Percentiles rank a stretch among this genome's conserved stretches.
Evolutionary conservation across 2,113 vertebrate species (phyloP).

Genomic region (Redunca redunca): DNA sequence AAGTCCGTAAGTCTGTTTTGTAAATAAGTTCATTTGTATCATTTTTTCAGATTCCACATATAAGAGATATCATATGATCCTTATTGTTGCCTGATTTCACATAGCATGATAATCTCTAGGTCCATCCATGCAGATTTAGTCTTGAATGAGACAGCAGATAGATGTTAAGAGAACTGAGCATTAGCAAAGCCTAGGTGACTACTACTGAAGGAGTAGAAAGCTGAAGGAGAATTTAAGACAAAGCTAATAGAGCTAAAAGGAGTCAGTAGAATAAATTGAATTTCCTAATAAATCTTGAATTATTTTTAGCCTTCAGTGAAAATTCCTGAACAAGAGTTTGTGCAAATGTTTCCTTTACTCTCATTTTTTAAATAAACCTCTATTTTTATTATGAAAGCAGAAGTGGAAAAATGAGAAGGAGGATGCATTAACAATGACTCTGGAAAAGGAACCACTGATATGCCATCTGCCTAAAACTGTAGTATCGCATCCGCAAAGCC

Average conservation of each 20-base stretch:
- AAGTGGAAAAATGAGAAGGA: slow-evolving; percentile 42
- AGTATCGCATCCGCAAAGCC: not conserved
- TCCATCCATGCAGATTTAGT: not conserved
- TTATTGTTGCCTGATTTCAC: not conserved
- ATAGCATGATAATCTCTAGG: not conserved
- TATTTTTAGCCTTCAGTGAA: not conserved
- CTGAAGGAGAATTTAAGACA: not conserved
- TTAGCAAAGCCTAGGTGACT: not conserved
- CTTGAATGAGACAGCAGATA: not conserved
- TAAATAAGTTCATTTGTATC: not conserved
- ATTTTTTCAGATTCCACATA: not conserved
- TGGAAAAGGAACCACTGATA: not conserved
- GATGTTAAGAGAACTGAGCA: not conserved
- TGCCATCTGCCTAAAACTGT: not conserved
- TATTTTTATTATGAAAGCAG: slow-evolving; percentile 39
- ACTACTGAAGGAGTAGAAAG: not conserved
- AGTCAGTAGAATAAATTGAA: not conserved
- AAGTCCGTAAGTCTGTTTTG: not conserved
- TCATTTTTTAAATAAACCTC: not conserved
- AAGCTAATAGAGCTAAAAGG: not conserved
- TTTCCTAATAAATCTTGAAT: not conserved
- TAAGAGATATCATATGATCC: not conserved
- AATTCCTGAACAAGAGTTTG: not conserved
- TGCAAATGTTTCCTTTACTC: not conserved
- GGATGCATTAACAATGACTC: not conserved